Evolutionary conservation across 2,113 vertebrate genomes (phyloP).

Genomic region (Hyperopisus bebe): DNA sequence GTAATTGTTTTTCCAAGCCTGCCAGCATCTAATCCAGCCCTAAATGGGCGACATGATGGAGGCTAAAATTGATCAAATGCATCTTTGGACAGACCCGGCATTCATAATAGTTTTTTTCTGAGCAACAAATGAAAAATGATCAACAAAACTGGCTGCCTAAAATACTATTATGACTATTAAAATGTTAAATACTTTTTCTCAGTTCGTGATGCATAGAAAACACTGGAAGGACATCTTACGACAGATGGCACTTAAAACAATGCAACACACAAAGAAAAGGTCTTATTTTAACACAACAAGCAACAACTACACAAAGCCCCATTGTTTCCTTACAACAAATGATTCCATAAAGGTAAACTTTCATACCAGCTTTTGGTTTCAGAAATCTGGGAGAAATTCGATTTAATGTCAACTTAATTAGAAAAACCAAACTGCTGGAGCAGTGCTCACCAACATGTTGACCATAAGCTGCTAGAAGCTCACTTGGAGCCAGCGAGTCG

Average conservation of each 20-base stretch:
- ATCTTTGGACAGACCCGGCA: constrained; percentile 38
- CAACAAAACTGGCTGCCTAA: neutral
- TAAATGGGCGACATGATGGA: constrained; percentile 48
- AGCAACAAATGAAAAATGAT: neutral
- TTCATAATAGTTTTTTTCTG: constrained; percentile 10
- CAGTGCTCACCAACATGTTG: neutral
- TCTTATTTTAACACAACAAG: neutral
- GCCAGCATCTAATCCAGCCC: constrained; percentile 50
- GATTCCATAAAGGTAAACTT: neutral
- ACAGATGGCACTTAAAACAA: neutral
- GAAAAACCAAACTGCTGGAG: neutral
- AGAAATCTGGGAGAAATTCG: neutral
- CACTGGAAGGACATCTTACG: neutral
- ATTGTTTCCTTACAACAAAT: neutral
- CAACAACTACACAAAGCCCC: neutral
- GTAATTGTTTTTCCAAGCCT: constrained; percentile 53
- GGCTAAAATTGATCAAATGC: constrained; percentile 43
- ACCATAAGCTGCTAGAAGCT: neutral
- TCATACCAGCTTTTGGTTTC: neutral
- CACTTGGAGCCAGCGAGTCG: neutral
- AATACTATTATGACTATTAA: neutral
- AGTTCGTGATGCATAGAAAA: neutral
- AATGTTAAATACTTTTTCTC: constrained; percentile 4
- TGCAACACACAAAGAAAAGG: neutral
- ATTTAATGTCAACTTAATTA: neutral